Evolutionary conservation across 2,113 vertebrate species (phyloP).

Genomic region (Phasianus colchicus): DNA sequence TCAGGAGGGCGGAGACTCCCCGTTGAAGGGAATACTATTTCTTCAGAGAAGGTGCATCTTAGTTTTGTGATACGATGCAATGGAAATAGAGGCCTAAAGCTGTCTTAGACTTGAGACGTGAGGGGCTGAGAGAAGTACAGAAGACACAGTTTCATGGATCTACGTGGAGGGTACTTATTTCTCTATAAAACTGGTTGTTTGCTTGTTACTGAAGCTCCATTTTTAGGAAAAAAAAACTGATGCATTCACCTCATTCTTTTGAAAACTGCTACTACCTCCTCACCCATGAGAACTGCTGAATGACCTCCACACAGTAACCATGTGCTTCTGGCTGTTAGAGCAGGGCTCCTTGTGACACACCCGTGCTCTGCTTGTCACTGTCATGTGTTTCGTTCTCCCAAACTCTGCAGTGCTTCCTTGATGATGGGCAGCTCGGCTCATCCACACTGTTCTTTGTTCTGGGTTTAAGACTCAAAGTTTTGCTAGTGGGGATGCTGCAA

Average conservation of each 20-base stretch:
- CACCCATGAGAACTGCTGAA: neutral
- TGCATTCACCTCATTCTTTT: neutral
- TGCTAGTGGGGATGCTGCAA: neutral
- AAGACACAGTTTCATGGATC: neutral
- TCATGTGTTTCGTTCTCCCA: neutral
- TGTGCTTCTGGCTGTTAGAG: neutral
- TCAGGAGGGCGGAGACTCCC: neutral
- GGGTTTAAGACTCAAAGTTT: no score
- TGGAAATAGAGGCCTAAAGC: neutral
- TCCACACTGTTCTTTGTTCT: neutral
- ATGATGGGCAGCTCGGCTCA: neutral
- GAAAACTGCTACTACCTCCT: neutral
- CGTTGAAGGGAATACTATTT: neutral
- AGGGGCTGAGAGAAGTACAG: neutral
- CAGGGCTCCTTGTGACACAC: neutral
- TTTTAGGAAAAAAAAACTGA: accelerated
- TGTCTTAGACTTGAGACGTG: neutral
- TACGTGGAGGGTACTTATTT: neutral
- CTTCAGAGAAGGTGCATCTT: neutral
- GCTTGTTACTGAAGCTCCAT: neutral
- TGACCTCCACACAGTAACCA: neutral
- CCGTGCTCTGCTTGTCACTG: neutral
- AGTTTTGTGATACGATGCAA: neutral
- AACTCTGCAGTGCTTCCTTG: neutral
- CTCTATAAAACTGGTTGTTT: neutral